A percentile compares a stretch with the other conserved stretches of the same genome.
These are phyloP conservation scores for Heliconius ismenius DNA, from an alignment of 2,888 invertebrate species.

Conservation along the genomic window DNA sequence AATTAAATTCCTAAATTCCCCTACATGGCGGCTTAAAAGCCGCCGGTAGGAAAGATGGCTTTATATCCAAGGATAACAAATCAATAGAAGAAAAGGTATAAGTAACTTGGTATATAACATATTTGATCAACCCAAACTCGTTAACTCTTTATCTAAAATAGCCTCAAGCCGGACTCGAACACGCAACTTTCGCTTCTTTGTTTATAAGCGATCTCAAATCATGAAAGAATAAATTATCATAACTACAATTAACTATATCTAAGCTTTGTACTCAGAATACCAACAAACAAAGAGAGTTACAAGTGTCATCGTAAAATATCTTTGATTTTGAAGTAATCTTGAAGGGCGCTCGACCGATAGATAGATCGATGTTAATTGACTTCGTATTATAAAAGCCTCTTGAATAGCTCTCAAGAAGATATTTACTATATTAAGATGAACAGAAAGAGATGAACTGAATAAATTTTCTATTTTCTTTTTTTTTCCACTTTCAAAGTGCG, in stretches of 20 bases:
- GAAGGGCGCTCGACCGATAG: constrained; percentile 4
- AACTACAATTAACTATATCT: neutral
- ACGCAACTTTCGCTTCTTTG: neutral
- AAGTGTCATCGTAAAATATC: neutral
- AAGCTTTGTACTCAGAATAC: neutral
- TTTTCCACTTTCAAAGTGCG: no score
- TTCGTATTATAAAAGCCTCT: constrained; percentile 2
- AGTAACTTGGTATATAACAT: no score
- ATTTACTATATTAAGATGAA: neutral
- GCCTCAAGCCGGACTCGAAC: neutral
- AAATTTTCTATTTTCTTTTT: no score
- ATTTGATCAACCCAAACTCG: no score
- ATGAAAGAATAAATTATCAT: neutral
- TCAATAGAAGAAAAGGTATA: no score
- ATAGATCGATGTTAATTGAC: constrained; percentile 12
- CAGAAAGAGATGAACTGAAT: neutral
- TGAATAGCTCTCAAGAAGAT: neutral
- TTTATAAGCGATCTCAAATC: neutral
- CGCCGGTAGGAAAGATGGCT: no score
- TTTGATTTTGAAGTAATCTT: neutral
- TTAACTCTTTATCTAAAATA: neutral
- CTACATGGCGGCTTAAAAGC: no score
- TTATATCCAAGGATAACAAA: no score
- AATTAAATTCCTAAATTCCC: no score
- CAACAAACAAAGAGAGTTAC: neutral